Base-by-base conservation (phyloP, 2,888 invertebrate species). In the Drosophila incognita region DNA sequence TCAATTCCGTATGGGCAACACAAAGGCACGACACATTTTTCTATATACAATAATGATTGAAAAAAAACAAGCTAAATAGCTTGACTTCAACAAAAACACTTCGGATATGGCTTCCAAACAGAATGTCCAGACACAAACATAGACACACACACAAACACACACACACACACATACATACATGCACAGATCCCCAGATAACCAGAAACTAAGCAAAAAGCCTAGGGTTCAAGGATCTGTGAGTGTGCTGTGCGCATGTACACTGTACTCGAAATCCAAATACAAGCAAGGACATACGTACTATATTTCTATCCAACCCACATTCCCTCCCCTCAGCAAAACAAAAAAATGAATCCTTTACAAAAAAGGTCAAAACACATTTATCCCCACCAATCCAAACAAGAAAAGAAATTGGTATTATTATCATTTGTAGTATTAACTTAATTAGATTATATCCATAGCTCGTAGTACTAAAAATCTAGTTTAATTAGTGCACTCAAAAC, bases 1-100 rank as follows among this genome's bases (percentile, higher is more conserved):
- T 94, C 96, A 97, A 93, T 99, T 96, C 95, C 97, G 98, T 95
- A 95, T 98, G 94, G 99, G 99, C 95, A 97, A 97, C 95, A 99
- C 99, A 94, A 99, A 99, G 97, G 99, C 99, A 96, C 96, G 97
- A 79, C 53, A 76, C 74, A 69, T 69, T 71, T 60, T 67, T 69
- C 59, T 76, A 61, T 66, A 63, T 70, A 57, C 69, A 60, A 48
- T 10, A 51, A 21, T 35, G 36, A 54, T 48, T 38, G 33, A 51
- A 51, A 64, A 64, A 59, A 52, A 51, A 65, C 61, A 27, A 64
- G 62, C 54, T 69, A 29, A 77, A 53, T 64, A 60, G 54, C 56
- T 63, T 33, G 56, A 69, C 67, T 73, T 73, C 75, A 77, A 76
- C 61, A 79, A 60, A 76, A 74, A 75, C 80, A 89, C 87, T 78